A percentile compares a stretch with the other conserved stretches of the same genome.
Evolutionary conservation across 2,113 vertebrate species (phyloP).

Genomic region (Phalacrocorax carbo): DNA sequence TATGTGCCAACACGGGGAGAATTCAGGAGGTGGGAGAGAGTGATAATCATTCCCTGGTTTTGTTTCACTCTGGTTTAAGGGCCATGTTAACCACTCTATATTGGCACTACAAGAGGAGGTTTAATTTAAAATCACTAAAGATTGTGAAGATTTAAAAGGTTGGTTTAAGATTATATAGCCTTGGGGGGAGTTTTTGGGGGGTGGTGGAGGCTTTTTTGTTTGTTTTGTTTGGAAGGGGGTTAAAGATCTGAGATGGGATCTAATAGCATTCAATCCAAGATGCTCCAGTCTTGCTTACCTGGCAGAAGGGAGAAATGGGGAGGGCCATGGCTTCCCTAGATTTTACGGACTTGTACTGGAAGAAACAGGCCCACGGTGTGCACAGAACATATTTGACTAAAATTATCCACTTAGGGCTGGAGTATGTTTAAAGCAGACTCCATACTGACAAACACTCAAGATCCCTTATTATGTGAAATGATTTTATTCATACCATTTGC

Average conservation of each 20-base stretch:
- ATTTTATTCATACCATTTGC: background rate
- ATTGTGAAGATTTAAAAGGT: background rate
- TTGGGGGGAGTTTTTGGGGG: background rate
- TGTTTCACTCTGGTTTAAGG: background rate
- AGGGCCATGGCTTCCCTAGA: background rate
- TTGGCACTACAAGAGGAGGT: background rate
- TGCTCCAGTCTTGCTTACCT: background rate
- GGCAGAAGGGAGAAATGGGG: background rate
- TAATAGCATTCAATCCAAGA: no score
- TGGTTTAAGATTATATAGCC: background rate
- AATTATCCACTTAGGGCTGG: background rate
- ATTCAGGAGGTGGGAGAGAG: background rate
- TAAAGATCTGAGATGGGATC: background rate
- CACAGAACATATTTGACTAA: background rate
- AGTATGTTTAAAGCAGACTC: background rate
- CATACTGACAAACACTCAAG: background rate
- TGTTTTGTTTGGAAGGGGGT: background rate
- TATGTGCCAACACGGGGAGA: fast-evolving
- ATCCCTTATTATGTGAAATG: background rate
- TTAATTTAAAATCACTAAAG: background rate
- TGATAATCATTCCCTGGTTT: background rate
- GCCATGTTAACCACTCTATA: background rate
- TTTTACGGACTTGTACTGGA: background rate
- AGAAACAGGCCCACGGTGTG: background rate
- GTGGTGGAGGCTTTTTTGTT: no score